Conservation (phyloP, 1,140 invertebrate species). For the Bombus vancouverensis region DNA sequence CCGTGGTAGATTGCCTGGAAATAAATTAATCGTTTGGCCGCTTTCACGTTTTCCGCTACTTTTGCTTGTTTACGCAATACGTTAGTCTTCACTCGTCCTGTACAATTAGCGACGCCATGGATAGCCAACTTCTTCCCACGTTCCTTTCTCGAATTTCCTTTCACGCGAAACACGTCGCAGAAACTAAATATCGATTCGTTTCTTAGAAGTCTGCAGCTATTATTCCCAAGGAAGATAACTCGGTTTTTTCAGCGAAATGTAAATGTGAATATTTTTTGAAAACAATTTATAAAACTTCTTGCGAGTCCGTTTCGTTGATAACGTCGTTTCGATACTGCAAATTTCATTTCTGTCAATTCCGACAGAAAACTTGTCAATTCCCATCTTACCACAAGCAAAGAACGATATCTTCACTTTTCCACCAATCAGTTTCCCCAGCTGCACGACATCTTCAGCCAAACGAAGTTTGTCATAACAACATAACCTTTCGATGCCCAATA, state of each 20-base stretch:
- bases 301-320: no score
- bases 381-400: no score
- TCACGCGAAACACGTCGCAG: neutral
- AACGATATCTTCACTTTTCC: no score
- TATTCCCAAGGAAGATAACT: neutral
- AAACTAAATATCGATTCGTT: neutral
- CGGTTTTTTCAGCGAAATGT: neutral
- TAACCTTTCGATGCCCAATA: neutral
- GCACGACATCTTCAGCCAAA: neutral
- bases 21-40: neutral
- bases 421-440: neutral
- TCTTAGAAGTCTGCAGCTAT: neutral
- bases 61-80: neutral
- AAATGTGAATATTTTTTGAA: neutral
- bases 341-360: no score
- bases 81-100: neutral
- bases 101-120: neutral
- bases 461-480: neutral
- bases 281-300: no score
- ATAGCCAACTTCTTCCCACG: constrained; percentile 2
- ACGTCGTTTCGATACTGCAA: no score
- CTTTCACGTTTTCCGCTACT: neutral
- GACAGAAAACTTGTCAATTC: no score
- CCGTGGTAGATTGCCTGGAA: neutral
- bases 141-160: neutral